These are phyloP conservation scores for Danionella cerebrum DNA, from an alignment of 2,113 vertebrate genomes.

Conservation along the genomic window DNA sequence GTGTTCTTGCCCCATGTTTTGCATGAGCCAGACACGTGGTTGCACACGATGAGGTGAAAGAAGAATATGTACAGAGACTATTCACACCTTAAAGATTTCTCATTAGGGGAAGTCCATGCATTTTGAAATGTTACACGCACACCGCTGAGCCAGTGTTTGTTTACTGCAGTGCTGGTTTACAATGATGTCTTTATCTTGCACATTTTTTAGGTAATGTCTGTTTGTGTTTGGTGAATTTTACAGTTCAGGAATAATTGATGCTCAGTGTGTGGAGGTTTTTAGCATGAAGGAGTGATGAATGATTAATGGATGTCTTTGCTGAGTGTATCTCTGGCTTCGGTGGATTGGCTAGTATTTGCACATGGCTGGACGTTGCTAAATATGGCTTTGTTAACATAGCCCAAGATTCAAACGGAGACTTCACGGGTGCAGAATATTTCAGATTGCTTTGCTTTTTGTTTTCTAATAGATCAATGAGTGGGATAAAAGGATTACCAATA, in stretches of 20 bases:
- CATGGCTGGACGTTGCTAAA: background rate
- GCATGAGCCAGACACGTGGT: background rate
- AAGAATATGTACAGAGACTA: background rate
- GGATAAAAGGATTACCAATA: no score
- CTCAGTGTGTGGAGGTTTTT: conserved; percentile 9
- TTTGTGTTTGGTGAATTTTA: conserved; percentile 8
- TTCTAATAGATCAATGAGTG: background rate
- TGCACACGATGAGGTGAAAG: background rate
- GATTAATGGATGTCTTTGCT: conserved; percentile 16
- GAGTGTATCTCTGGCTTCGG: background rate
- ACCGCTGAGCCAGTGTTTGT: background rate
- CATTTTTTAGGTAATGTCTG: background rate
- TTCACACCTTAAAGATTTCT: conserved; percentile 3
- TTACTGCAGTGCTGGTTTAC: background rate
- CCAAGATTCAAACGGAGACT: background rate
- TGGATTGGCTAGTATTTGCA: conserved; percentile 3
- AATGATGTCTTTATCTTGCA: background rate
- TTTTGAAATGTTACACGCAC: background rate
- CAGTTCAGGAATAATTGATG: conserved; percentile 21
- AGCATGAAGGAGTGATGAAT: conserved; percentile 19
- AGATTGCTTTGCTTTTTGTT: background rate
- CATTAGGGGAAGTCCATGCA: background rate
- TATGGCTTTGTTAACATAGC: background rate
- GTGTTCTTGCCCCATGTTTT: conserved; percentile 22
- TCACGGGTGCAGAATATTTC: background rate